Evolutionary conservation across 2,113 vertebrate species (phyloP), one percentile per base, ranked within the genome.

Genomic region (Colinus virginianus): DNA sequence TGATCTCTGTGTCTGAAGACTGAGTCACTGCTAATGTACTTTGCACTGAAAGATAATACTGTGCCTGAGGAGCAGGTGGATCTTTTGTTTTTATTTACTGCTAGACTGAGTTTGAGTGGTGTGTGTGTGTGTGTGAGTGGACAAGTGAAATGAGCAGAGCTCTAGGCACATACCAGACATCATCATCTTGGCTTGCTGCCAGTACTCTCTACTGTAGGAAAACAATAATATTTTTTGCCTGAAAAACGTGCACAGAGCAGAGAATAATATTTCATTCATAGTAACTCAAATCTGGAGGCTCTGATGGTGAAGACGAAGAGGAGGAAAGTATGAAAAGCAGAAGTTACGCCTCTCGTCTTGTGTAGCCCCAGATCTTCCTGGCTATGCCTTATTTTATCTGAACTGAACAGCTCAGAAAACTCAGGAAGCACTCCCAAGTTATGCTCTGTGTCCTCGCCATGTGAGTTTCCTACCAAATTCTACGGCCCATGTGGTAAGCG

Each of bases 131-230:
- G 19, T 18, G 25, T 2, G 7, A 63, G 36, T 22, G 25, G 16
- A 43, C 36, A 51, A 0, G 1, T 9, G 21, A 69, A 85, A 46
- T 45, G 0, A 0, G 7, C 28, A 72, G 40, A 78, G n/a, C 8
- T 40, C 48, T 64, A 43, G 32, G 36, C 4, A 16, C 0, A 0
- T 1, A 1, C 23, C 0, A 5, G 21, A 19, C 15, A n/a, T 11
- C 34, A 66, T 20, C 22, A 28, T 32, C 45, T 17, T 45, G 22
- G 7, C 21, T 66, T 69, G 34, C 20, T 78, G 17, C 14, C 82
- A 45, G 10, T n/a, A 22, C 3, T 42, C 2, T 46, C 48, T 84
- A 51, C 36, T 26, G 15, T 11, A 17, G 18, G 15, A 64, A 59
- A 63, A 32, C 1, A 30, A 20, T 12, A 2, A 61, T 20, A 19